Evolutionary conservation across 2,888 invertebrate species (phyloP).

Genomic region (Sarcophaga carnaria): DNA sequence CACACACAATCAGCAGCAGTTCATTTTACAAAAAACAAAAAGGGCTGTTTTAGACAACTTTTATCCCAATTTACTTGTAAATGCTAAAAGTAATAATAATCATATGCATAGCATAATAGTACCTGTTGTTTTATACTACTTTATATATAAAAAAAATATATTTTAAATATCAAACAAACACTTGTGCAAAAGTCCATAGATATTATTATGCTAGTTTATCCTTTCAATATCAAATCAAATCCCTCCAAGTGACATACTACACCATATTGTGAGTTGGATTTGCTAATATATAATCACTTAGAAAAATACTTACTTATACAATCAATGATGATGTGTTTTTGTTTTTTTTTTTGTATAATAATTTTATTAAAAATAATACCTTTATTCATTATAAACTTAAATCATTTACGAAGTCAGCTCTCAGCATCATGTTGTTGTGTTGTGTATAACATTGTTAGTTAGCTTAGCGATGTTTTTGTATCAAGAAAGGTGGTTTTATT

Average conservation of each 20-base stretch:
- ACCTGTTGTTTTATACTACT: neutral
- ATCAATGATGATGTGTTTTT: neutral
- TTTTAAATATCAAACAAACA: conserved; percentile 35
- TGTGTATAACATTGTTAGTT: too few species aligned
- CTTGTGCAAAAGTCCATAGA: conserved; percentile 51
- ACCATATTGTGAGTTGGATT: conserved; percentile 43
- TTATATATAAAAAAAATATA: neutral
- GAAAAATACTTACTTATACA: neutral
- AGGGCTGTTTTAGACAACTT: conserved; percentile 28
- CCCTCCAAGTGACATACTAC: conserved; percentile 6
- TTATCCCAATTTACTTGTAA: conserved; percentile 1
- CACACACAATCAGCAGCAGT: neutral
- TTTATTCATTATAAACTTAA: too few species aligned
- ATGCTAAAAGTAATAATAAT: neutral
- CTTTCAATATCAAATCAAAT: conserved; percentile 29
- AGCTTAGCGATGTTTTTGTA: too few species aligned
- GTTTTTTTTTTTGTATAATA: conserved; percentile 35
- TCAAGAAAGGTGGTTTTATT: too few species aligned
- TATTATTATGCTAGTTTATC: conserved; percentile 51
- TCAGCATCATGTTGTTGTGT: too few species aligned
- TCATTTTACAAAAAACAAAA: conserved; percentile 37
- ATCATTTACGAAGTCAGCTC: too few species aligned
- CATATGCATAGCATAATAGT: neutral
- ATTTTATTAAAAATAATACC: neutral
- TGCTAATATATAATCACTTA: conserved; percentile 23